Evolutionary conservation across 2,113 vertebrate genomes (phyloP), one percentile per base, ranked within the genome.

Genomic region (Campylorhamphus procurvoides): DNA sequence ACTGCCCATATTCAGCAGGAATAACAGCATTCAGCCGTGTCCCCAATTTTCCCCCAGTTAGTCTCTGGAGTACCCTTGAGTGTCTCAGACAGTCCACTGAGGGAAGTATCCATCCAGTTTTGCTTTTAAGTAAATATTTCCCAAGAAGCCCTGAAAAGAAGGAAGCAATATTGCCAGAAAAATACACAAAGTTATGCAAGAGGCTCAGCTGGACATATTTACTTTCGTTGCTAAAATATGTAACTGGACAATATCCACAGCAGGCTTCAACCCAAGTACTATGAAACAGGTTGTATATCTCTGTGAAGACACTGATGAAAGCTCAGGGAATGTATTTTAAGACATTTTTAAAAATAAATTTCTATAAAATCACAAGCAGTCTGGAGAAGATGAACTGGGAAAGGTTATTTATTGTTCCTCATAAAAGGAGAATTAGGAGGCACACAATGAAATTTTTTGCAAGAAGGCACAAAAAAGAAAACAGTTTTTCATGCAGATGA

Each of bases 271-370:
- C 35, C 22, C 33, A 64, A 64, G 64, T 89, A 92, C 79, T 79
- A 84, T 27, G 68, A 92, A 96, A 87, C 50, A 94, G 79, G 53
- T 93, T 85, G 62, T 76, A 62, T 79, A 46, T 66, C 85, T 91
- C 87, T 52, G 56, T 64, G 47, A 89, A 92, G 83, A 78, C 44
- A 72, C 29, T 56, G 77, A 68, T 87, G 82, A 92, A 84, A 94
- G 47, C 56, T 81, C 39, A 74, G 52, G 42, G 90, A 86, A 87
- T 28, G 37, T 63, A 60, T 82, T 87, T 90, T 93, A 7, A 86
- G 90, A 39, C 39, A 31, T 59, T 58, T 88, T 89, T 72, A 3
- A 5, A 90, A 82, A 87, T 35, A 86, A 19, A 72, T 60, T 66
- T 81, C 77, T 89, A 42, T 93, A 87, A 94, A 95, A 63, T 92